Evolutionary conservation across 2,888 invertebrate genomes (phyloP).

Genomic region (Drosophila recens): DNA sequence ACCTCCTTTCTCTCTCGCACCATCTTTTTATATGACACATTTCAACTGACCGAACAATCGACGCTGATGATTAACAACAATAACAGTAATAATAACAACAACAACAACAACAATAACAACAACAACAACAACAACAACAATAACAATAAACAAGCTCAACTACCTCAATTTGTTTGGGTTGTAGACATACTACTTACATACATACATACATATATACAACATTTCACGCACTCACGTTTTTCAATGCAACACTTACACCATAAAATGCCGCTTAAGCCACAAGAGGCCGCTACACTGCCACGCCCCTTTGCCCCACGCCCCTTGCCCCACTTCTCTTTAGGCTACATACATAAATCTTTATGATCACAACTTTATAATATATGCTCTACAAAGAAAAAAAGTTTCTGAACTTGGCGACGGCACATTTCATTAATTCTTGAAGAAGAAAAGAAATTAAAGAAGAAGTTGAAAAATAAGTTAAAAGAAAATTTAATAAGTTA

Average conservation of each 20-base stretch:
- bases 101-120: constrained; percentile 29
- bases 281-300: constrained; percentile 3
- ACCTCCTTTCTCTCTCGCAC: background rate
- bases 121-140: constrained; percentile 33
- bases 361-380: constrained; percentile 35
- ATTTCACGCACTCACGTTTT: constrained; percentile 79
- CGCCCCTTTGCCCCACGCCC: background rate
- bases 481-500: background rate
- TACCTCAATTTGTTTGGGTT: constrained; percentile 43
- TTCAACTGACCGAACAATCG: constrained; percentile 25
- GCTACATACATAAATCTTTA: constrained; percentile 47
- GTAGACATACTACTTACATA: background rate
- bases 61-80: constrained; percentile 59
- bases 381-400: constrained; percentile 3
- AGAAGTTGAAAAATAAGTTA: background rate
- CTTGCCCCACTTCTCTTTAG: constrained; percentile 2
- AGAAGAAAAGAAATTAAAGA: background rate
- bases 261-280: constrained; percentile 37
- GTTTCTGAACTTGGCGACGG: constrained; percentile 6
- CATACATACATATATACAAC: constrained; percentile 3
- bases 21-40: constrained; percentile 25
- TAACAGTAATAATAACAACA: constrained; percentile 40
- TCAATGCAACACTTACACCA: constrained; percentile 64
- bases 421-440: background rate
- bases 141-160: constrained; percentile 10